phyloP scores from a whole-genome alignment of 2,113 vertebrate genomes.

The Thinocorus orbignyianus region DNA sequence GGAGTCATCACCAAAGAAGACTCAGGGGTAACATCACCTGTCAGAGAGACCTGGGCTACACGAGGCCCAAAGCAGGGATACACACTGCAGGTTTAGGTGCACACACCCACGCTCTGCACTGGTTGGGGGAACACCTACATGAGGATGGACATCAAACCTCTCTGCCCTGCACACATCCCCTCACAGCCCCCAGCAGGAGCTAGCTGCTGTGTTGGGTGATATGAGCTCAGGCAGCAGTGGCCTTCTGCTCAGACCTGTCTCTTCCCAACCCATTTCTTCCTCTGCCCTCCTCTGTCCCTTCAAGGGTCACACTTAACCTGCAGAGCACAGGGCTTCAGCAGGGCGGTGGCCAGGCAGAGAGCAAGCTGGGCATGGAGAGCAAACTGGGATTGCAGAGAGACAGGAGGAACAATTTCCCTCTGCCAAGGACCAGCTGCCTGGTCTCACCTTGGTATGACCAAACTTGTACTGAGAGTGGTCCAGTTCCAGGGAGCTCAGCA shows the following conservation, averaged over 20 bases:
- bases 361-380: not conserved
- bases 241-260: not conserved
- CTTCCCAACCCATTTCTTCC: not conserved
- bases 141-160: not conserved
- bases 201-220: not conserved
- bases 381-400: not conserved
- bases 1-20: not conserved
- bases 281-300: not conserved
- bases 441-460: constrained; percentile 81
- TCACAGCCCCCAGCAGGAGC: not conserved
- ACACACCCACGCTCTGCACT: not conserved
- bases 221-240: not conserved
- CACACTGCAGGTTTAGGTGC: not conserved
- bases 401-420: not conserved
- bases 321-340: not conserved
- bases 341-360: not conserved
- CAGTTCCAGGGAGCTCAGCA: constrained; percentile 78
- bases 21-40: not conserved
- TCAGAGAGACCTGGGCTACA: not conserved
- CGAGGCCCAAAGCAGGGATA: not conserved
- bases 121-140: not conserved
- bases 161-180: not conserved
- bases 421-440: not conserved
- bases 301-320: not conserved
- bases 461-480: constrained; percentile 81